Base-by-base conservation (phyloP, 2,797 vertebrate genomes). In the Gobionotothen gibberifrons region DNA sequence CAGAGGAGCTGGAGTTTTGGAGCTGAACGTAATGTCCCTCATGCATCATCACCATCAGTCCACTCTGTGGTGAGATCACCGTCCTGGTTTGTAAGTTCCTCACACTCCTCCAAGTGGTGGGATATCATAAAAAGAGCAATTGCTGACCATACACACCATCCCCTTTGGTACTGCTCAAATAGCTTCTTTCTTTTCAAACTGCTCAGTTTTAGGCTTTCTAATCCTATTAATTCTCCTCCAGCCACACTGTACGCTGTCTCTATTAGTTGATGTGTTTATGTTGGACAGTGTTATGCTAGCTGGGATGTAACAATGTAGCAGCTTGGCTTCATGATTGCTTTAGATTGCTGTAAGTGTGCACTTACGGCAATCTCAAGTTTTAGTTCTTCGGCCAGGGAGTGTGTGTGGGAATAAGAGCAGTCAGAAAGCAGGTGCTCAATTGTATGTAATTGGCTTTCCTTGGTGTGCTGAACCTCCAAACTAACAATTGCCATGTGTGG, bases 1-100 rank as follows among this genome's bases (percentile, higher is more conserved):
- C 68, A 79, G 80, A 83, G 59, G 87, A 88, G 68, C 76, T 62
- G 83, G 69, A 82, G 78, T 90, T 89, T 93, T 88, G 87, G 82
- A 86, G 82, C 71, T 79, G 72, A 83, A 92, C 87, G 82, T 91
- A 87, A 93, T 81, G 85, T 92, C 91, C 92, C 92, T 84, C 70
- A 84, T 90, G 91, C 78, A 84, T 90, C 85, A 87, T 93, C 89
- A 89, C 63, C 86, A 81, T 88, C 79, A 72, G 82, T 85, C 72
- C 81, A 65, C 81, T 88, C 86, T 51, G 73, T 66, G 86, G 85
- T 91, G 90, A 92, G 90, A 87, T 91, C 92, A 90, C 86, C 61
- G 65, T 74, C 75, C 79, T 86, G 85, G 70, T 86, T 86, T 90
- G 76, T 78, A 87, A 85, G 89, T 84, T 85, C 90, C 88, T 87